Conservation (phyloP, 53 echinoderm and acorn worm genomes). For the Paracentrotus lividus region DNA sequence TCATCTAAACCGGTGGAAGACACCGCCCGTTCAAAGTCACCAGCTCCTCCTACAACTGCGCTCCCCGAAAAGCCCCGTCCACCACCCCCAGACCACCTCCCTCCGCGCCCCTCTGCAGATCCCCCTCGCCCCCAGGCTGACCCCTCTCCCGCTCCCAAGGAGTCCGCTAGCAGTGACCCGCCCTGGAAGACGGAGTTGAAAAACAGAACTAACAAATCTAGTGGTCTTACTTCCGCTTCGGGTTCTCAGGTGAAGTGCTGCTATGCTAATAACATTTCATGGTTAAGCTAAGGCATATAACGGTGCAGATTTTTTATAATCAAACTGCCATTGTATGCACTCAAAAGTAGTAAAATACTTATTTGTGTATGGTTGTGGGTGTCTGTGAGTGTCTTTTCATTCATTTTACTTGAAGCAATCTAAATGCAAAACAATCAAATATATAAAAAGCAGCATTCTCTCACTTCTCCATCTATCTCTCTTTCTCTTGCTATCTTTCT, state of each 20-base stretch:
- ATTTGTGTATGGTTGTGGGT: background rate
- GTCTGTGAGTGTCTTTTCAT: conserved; percentile 26
- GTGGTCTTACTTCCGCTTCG: background rate
- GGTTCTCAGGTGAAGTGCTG: conserved; percentile 57
- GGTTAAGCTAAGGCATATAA: conserved; percentile 34
- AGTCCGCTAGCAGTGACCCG: conserved; percentile 53
- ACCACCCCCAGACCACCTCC: conserved; percentile 45
- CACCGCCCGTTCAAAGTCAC: background rate
- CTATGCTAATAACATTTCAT: too few relatives aligned
- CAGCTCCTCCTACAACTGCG: background rate
- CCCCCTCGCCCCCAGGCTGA: too few relatives aligned
- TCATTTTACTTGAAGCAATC: background rate
- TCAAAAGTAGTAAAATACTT: background rate
- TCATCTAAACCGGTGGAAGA: conserved; percentile 12
- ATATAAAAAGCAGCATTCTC: too few relatives aligned
- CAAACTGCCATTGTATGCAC: background rate
- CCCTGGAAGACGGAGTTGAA: conserved; percentile 71
- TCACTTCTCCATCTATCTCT: too few relatives aligned
- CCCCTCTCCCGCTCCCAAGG: background rate
- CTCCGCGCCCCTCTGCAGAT: background rate
- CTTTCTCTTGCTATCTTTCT: background rate
- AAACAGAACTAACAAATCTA: conserved; percentile 61
- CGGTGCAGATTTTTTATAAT: background rate
- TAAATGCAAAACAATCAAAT: background rate
- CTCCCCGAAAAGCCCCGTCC: conserved; percentile 39